Conservation (phyloP, 2,113 vertebrate genomes). For the Hippopotamus amphibius region DNA sequence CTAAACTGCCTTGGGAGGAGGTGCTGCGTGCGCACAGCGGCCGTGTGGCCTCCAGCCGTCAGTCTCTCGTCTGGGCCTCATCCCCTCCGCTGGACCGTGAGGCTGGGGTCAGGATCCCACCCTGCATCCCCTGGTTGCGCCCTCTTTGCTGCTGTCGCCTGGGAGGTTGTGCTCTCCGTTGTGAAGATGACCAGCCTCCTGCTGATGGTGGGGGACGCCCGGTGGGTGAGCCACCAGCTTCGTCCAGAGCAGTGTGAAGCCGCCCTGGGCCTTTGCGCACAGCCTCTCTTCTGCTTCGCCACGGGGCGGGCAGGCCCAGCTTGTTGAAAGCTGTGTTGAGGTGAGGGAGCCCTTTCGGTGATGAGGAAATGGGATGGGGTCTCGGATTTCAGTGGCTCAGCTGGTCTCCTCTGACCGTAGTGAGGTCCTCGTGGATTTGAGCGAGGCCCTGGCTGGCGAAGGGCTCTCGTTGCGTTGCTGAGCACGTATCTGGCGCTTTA, state of each 20-base stretch:
- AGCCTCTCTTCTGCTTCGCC: neutral
- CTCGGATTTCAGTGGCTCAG: neutral
- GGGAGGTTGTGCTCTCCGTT: neutral
- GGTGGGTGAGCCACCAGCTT: neutral
- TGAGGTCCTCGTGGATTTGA: rapidly evolving
- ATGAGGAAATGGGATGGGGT: neutral
- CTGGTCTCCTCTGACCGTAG: neutral
- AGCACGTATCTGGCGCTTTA: too few species aligned
- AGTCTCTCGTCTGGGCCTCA: neutral
- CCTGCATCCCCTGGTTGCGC: neutral
- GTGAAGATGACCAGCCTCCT: neutral
- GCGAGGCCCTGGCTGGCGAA: rapidly evolving
- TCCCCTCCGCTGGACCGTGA: neutral
- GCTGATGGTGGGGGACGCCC: neutral
- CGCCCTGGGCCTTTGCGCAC: neutral
- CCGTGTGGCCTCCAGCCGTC: neutral
- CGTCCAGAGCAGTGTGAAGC: rapidly evolving
- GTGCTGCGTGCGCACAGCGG: rapidly evolving
- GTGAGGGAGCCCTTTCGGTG: neutral
- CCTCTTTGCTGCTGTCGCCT: neutral
- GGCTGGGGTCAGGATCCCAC: neutral
- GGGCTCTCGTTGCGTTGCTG: too few species aligned
- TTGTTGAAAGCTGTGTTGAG: rapidly evolving
- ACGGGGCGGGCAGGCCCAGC: rapidly evolving
- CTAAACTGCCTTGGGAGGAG: neutral